Base-by-base conservation (phyloP, 1,140 invertebrate species). In the Diorhabda carinulata region DNA sequence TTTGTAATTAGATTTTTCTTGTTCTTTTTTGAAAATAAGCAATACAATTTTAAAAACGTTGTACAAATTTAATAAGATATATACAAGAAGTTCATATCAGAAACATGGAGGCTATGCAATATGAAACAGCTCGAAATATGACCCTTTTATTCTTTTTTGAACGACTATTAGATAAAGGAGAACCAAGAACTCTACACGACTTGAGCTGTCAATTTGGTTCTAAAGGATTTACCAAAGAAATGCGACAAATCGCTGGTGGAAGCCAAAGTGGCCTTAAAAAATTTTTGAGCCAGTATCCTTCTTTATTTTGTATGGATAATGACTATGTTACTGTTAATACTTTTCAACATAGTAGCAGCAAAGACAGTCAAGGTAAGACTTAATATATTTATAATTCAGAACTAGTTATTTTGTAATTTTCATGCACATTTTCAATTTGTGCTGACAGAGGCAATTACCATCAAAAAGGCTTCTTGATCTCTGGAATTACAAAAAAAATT, bases 81-180 rank as follows among this genome's bases (percentile, higher is more conserved):
- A 61, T 8, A 41, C 40, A n/a, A 7, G 6, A 41, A 41, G 59
- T 6, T 40, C 25, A 61, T 41, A 44, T 44, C 45, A 25, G 5
- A 43, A 58, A 25, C 59, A 96, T 96, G 94, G 94, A 97, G 81
- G 92, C 92, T 80, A 91, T 92, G 80, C 93, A 96, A 82, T 97
- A 97, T 83, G 95, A 97, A 86, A 87, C 92, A 82, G 91, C 94
- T 72, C 87, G 94, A 79, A 97, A 98, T 81, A 90, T 95, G 87
- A 98, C 96, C 68, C 85, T 98, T 70, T 87, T 98, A 75, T 98
- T 98, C 83, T 98, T 98, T 83, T 90, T 98, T 77, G 96, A 98
- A 83, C 90, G 94, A 79, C 85, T 98, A 66, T 87, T 98, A 86
- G 95, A 97, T 81, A 97, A 96, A 84, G 91, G 92, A 70, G 94